Percentiles rank a stretch among this genome's conserved stretches.
phyloP scores from a whole-genome alignment of 2,113 vertebrate species.

The Mesitornis unicolor region DNA sequence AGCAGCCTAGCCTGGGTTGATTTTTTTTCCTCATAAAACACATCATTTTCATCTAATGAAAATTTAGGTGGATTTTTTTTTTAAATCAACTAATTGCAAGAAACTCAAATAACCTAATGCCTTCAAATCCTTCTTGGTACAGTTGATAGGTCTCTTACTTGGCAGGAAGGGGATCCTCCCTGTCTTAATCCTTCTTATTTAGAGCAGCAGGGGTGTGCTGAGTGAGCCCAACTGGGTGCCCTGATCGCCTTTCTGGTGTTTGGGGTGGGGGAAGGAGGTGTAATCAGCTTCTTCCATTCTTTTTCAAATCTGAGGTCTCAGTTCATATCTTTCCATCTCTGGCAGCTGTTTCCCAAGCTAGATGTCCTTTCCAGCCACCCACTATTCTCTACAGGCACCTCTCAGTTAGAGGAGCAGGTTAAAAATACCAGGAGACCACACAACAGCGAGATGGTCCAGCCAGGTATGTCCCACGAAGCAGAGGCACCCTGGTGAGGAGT shows the following conservation, averaged over 20 bases:
- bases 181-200: neutral
- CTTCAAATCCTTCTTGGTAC: neutral
- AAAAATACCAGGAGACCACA: neutral
- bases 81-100: neutral
- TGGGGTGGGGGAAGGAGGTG: neutral
- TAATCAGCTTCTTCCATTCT: neutral
- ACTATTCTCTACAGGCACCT: neutral
- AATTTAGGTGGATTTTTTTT: neutral
- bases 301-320: neutral
- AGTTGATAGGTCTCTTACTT: neutral
- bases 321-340: neutral
- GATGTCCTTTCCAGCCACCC: neutral
- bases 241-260: neutral
- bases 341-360: neutral
- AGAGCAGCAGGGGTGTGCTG: neutral
- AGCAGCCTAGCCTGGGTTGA: neutral
- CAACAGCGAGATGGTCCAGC: neutral
- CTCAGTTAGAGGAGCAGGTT: neutral
- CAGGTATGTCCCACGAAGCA: neutral
- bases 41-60: neutral
- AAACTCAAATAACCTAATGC: neutral
- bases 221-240: neutral
- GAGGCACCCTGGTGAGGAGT: neutral
- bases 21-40: neutral
- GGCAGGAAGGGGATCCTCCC: neutral